A percentile compares a stretch with the other conserved stretches of the same genome.
Conservation (phyloP, 2,113 vertebrate genomes). For the Siniperca knerii region DNA sequence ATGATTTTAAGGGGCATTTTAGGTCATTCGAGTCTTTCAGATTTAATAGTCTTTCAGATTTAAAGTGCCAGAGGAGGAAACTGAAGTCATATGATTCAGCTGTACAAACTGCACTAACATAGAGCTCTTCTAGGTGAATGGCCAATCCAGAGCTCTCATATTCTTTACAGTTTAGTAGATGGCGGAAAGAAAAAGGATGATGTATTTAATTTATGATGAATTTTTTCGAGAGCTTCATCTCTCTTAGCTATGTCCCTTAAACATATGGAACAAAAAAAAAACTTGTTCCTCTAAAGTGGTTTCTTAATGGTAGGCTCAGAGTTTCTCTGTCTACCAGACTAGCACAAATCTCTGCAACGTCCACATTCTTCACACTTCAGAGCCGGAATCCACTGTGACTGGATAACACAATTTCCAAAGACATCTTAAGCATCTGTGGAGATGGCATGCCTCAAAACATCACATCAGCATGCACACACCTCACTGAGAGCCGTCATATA, state of each 20-base stretch:
- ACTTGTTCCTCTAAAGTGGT: background rate
- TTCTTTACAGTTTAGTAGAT: background rate
- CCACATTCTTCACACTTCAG: constrained; percentile 6
- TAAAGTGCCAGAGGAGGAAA: constrained; percentile 48
- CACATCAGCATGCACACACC: background rate
- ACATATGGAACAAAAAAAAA: background rate
- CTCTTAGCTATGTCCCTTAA: background rate
- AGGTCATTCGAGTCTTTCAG: constrained; percentile 46
- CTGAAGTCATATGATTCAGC: constrained; percentile 35
- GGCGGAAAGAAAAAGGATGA: background rate
- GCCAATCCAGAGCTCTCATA: background rate
- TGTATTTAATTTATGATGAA: background rate
- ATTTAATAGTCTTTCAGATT: constrained; percentile 59
- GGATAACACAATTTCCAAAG: background rate
- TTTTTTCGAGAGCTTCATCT: background rate
- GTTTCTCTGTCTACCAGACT: background rate
- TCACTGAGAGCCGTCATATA: background rate
- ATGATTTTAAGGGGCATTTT: constrained; percentile 56
- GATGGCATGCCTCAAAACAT: background rate
- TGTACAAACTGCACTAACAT: background rate
- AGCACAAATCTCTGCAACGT: constrained; percentile 8
- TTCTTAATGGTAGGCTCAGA: background rate
- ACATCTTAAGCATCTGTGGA: background rate
- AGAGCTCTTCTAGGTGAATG: constrained; percentile 20
- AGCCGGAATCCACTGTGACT: background rate